Percentiles rank a stretch among this genome's conserved stretches.
phyloP scores from a whole-genome alignment of 2,888 invertebrate species.

The Drosophila conformis region DNA sequence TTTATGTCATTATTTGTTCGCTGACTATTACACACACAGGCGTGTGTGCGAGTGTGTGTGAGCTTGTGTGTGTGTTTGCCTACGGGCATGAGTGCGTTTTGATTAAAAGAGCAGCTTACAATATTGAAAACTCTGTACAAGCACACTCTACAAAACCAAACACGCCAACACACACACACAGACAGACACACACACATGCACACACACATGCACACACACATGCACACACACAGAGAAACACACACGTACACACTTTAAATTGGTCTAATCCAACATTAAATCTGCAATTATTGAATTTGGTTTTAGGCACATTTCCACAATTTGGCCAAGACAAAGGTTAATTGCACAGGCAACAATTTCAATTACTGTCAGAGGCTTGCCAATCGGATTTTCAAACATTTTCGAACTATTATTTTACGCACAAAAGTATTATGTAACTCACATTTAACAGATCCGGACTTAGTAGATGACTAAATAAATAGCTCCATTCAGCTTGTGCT shows the following conservation, averaged over 20 bases:
- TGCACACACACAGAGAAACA: slow-evolving; percentile 3
- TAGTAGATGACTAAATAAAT: not conserved
- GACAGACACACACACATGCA: too few relatives aligned
- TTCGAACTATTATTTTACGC: slow-evolving; percentile 8
- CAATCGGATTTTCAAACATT: slow-evolving; percentile 9
- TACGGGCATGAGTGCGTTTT: slow-evolving; percentile 44
- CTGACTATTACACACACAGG: slow-evolving; percentile 44
- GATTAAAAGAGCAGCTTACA: slow-evolving; percentile 64
- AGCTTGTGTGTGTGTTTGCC: slow-evolving; percentile 8
- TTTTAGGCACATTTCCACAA: slow-evolving; percentile 25
- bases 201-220: not conserved
- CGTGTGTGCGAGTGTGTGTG: not conserved
- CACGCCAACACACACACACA: not conserved
- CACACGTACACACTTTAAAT: slow-evolving; percentile 34
- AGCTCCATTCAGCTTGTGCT: not conserved
- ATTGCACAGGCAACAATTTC: slow-evolving; percentile 17
- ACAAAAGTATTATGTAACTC: not conserved
- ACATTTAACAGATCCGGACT: not conserved
- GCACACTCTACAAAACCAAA: slow-evolving; percentile 23
- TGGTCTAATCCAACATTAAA: slow-evolving; percentile 23
- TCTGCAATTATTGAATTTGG: slow-evolving; percentile 50
- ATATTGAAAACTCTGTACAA: slow-evolving; percentile 45
- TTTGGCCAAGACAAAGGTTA: slow-evolving; percentile 26
- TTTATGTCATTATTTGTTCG: slow-evolving; percentile 72
- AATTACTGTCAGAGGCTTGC: slow-evolving; percentile 14